Evolutionary conservation across 2,888 invertebrate genomes (phyloP).

Genomic region (Andrena bucephala): DNA sequence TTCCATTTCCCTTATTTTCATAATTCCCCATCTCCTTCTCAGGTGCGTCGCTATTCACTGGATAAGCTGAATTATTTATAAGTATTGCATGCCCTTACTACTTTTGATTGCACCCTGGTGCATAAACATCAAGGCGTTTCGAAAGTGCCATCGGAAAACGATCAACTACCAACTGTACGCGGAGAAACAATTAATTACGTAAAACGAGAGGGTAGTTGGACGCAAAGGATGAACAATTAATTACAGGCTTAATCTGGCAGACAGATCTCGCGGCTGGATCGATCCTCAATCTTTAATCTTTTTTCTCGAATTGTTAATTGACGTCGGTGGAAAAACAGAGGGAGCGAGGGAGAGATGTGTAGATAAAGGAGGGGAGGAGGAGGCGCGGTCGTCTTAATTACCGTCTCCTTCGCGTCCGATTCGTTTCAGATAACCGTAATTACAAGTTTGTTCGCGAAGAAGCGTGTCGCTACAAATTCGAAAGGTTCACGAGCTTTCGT

Average conservation of each 20-base stretch:
- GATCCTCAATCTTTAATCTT: conserved; percentile 23
- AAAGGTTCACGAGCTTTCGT: background rate
- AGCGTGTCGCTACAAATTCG: conserved; percentile 15
- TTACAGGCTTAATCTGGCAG: conserved; percentile 31
- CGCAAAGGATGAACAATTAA: conserved; percentile 36
- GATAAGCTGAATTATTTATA: no score
- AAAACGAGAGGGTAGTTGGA: conserved; percentile 2
- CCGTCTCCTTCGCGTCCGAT: conserved; percentile 32
- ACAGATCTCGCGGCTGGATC: conserved; percentile 31
- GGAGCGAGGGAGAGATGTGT: background rate
- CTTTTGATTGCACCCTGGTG: no score
- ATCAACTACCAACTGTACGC: background rate
- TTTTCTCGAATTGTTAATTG: conserved; percentile 49
- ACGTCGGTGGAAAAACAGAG: background rate
- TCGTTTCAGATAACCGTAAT: conserved; percentile 48
- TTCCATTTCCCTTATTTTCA: no score
- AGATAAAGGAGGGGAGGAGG: conserved; percentile 13
- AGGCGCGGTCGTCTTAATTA: conserved; percentile 37
- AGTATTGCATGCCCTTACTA: no score
- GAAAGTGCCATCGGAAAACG: background rate
- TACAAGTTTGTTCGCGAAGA: conserved; percentile 22
- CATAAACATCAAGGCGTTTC: no score
- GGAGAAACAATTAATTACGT: conserved; percentile 45
- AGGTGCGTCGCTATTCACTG: no score
- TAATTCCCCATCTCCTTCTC: no score